Base-by-base conservation (phyloP, 2,888 invertebrate species). In the Agonopterix subpropinquella region DNA sequence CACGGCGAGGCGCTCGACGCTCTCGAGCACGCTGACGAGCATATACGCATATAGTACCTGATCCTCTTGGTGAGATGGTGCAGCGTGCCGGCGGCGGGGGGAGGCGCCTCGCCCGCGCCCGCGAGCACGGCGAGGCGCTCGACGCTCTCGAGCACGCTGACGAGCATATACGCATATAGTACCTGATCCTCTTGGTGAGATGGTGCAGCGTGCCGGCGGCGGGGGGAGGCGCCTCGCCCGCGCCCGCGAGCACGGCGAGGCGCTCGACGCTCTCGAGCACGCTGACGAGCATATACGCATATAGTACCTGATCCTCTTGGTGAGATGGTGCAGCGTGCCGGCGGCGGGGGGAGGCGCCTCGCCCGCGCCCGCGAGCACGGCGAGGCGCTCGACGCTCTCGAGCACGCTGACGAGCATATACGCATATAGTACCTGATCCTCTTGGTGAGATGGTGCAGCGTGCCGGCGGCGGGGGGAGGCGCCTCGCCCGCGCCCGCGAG, bases 261-360 rank as follows among this genome's bases (percentile, higher is more conserved):
- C 98, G 97, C 88, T 99, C 99, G 52, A 97, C 96, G 59, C 97
- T 96, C 87, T 99, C 99, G 62, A 99, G 87, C 44, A 99, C 98
- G 18, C 95, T 93, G 43, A 99, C 96, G 57, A 99, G 90, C 72
- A 28, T 28, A 28, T 28, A 28, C 28, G 28, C 28, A 28, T 28
- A 39, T 5, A 39, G 0, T 56, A 87, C 77, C 91, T 79, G 45
- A 99, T 89, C 52, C 98, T 90, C 70, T 98, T 92, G 5, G 98
- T 98, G 60, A 99, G 91, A 58, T 98, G 96, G 91, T 98, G 98
- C 59, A 98, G 89, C 48, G 78, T 65, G 59, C 54, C 97, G 94
- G 63, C 93, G 92, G 56, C 95, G 91, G 59, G 96, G 94, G 54
- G 96, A 54, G 85, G 96, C 37, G 94, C 93, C 81, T 98, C 98